Evolutionary conservation across 2,888 invertebrate genomes (phyloP).

Genomic region (Willowsia nigromaculata): DNA sequence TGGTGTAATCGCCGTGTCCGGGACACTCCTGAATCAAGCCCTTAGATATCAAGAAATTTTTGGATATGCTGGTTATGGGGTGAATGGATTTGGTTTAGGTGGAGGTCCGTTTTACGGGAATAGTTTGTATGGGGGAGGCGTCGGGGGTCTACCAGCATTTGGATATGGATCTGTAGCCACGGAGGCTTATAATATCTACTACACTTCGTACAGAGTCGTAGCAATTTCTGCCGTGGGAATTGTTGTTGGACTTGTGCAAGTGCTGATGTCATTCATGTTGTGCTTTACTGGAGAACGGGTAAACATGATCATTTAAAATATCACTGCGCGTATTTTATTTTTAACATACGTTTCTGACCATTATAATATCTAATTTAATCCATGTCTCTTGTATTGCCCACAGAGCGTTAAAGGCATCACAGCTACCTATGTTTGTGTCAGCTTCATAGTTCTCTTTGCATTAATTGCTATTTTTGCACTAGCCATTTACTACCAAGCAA

Average conservation of each 20-base stretch:
- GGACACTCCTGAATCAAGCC: conserved; percentile 70
- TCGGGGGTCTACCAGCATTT: conserved; percentile 56
- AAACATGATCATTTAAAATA: not conserved
- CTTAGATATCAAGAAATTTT: conserved; percentile 67
- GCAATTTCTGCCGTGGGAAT: conserved; percentile 70
- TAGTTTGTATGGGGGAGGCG: conserved; percentile 30
- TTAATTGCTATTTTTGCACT: conserved; percentile 67
- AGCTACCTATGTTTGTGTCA: conserved; percentile 56
- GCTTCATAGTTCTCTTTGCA: conserved; percentile 65
- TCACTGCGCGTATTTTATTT: not conserved
- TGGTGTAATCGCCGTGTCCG: conserved; percentile 71
- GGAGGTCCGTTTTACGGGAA: conserved; percentile 64
- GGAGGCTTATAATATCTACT: conserved; percentile 70
- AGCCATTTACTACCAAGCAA: conserved; percentile 74
- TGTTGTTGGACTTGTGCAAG: conserved; percentile 71
- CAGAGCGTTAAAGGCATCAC: conserved; percentile 72
- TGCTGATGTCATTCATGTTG: conserved; percentile 68
- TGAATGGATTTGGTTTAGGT: conserved; percentile 52
- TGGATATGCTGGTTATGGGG: conserved; percentile 68
- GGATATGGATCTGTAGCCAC: conserved; percentile 66
- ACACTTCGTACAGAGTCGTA: conserved; percentile 69
- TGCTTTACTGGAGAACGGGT: conserved; percentile 70
- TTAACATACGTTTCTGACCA: not conserved
- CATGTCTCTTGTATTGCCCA: no score
- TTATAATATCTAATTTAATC: not conserved